Evolutionary conservation across 2,888 invertebrate genomes (phyloP), one percentile per base, ranked within the genome.

Genomic region (Eremobia ochroleuca): DNA sequence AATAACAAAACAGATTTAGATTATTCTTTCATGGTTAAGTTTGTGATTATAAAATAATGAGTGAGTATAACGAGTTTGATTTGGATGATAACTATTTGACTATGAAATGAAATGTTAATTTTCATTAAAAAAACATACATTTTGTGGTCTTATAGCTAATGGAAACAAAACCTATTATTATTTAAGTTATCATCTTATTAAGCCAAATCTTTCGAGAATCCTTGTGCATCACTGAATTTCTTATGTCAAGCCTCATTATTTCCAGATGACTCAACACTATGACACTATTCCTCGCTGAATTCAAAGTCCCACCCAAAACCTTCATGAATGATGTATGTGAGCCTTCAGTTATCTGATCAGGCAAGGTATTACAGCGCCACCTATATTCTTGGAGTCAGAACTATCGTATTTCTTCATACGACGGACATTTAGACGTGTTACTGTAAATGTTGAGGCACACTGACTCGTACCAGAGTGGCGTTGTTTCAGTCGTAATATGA

Each of bases 251-350:
- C 6, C 18, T 28, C 13, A 0, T n/a, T 21, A 55, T 59, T 55
- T 31, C 34, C 13, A 40, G 18, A 34, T 61, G 55, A 66, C 21
- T n/a, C 40, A 43, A 40, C 40, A 40, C 15, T 52, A 25, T 52
- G 66, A 18, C 34, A 65, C 52, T 8, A 31, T 68, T 65, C 61
- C 40, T 46, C 78, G 65, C 77, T 40, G 59, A 58, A 61, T 82
- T 80, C n/a, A 61, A 69, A 52, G 85, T 73, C 73, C 55, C 61
- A 72, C 73, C 72, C 55, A 34, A 84, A 86, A 78, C 74, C 59
- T 85, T 87, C 88, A 87, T 87, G 87, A 83, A 87, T 88, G 87
- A 87, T 87, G 85, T 85, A 88, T 87, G 82, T n/a, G 68, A 67
- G 66, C 78, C 82, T 83, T 88, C 87, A 85, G 87, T 78, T 80